A percentile compares a stretch with the other conserved stretches of the same genome.
Conservation (phyloP, 2,797 vertebrate species). For the Rhabdophis nuchalis region DNA sequence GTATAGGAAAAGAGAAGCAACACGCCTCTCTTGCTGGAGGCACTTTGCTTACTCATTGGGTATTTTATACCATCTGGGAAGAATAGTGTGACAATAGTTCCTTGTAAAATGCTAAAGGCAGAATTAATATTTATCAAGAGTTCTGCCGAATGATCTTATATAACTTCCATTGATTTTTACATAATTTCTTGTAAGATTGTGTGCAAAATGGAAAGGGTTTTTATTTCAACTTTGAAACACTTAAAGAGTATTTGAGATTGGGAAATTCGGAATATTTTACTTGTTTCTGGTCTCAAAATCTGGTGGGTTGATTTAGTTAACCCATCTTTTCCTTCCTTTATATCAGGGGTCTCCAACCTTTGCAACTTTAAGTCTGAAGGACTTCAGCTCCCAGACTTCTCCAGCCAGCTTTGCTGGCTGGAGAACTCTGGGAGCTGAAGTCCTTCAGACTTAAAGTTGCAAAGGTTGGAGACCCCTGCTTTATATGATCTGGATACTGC, state of each 20-base stretch:
- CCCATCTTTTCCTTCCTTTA: background rate
- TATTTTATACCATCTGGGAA: conserved; percentile 18
- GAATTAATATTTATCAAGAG: conserved; percentile 46
- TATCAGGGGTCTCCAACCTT: too few relatives aligned
- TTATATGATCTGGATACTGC: background rate
- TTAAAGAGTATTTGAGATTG: background rate
- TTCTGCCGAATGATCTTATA: conserved; percentile 40
- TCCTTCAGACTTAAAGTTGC: too few relatives aligned
- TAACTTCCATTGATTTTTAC: conserved; percentile 42
- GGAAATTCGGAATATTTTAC: background rate
- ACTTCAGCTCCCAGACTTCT: too few relatives aligned
- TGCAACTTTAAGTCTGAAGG: too few relatives aligned
- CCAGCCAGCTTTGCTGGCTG: too few relatives aligned
- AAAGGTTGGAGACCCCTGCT: too few relatives aligned
- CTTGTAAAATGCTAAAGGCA: conserved; percentile 36
- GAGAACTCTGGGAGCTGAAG: too few relatives aligned
- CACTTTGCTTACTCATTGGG: background rate
- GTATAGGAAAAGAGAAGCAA: background rate
- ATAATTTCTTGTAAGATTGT: background rate
- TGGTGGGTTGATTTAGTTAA: background rate
- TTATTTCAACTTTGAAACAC: background rate
- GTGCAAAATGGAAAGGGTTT: background rate
- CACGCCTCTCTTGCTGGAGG: background rate
- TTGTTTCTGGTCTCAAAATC: background rate
- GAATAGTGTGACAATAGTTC: conserved; percentile 32